phyloP scores from a whole-genome alignment of 2,888 invertebrate genomes.

The Electrophaes corylata region DNA sequence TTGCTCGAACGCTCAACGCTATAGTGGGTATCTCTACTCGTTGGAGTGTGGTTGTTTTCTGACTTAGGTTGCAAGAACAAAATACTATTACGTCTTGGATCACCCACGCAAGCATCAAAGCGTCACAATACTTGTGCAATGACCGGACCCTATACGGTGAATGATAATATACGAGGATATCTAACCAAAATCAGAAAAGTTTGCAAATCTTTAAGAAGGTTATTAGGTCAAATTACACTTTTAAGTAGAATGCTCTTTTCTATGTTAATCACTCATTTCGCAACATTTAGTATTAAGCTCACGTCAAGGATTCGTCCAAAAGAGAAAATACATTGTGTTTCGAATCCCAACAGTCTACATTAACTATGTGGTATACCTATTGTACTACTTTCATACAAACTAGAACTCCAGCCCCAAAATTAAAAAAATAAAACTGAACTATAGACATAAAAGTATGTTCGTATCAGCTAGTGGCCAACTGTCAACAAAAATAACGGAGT shows the following conservation, averaged over 20 bases:
- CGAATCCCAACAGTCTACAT: too few relatives aligned
- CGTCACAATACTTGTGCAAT: conserved; percentile 62
- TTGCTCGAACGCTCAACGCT: not conserved
- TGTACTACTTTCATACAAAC: too few relatives aligned
- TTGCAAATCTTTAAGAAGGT: conserved; percentile 40
- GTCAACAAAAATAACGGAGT: too few relatives aligned
- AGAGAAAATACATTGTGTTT: not conserved
- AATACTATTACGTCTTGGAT: conserved; percentile 57
- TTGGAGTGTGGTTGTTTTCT: conserved; percentile 57
- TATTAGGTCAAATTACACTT: conserved; percentile 34
- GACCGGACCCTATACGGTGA: conserved; percentile 56
- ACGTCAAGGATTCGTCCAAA: not conserved
- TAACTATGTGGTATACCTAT: too few relatives aligned
- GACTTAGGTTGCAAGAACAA: conserved; percentile 51
- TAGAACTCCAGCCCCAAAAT: too few relatives aligned
- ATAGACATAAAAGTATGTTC: too few relatives aligned
- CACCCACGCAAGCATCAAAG: conserved; percentile 63
- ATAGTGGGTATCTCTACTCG: conserved; percentile 45
- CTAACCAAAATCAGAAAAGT: conserved; percentile 47
- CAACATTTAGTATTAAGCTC: conserved; percentile 8
- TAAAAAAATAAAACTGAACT: too few relatives aligned
- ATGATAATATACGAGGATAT: conserved; percentile 43
- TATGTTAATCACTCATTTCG: conserved; percentile 21
- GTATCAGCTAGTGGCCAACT: too few relatives aligned
- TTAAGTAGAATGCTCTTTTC: conserved; percentile 30